Percentiles rank a stretch among this genome's conserved stretches.
Conservation (phyloP, 1,140 invertebrate genomes). For the Hermetia illucens region DNA sequence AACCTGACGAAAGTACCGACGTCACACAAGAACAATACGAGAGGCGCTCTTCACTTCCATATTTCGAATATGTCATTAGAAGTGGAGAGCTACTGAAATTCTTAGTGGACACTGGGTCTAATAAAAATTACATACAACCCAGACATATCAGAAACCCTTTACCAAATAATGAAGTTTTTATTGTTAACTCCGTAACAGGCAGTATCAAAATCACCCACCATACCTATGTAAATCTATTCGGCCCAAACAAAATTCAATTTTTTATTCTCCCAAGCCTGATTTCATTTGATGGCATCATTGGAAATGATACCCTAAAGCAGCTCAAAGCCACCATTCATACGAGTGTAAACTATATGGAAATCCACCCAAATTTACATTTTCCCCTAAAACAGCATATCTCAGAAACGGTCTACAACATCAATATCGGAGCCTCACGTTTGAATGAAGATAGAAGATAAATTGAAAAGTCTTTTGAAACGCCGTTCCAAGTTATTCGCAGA, state of each 20-base stretch:
- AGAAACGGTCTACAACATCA: neutral
- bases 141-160: neutral
- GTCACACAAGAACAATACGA: no score
- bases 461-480: neutral
- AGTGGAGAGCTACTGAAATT: no score
- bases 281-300: neutral
- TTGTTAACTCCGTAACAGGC: neutral
- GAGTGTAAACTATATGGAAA: neutral
- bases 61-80: no score
- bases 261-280: neutral
- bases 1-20: no score
- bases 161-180: neutral
- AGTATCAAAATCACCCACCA: neutral
- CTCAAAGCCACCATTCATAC: neutral
- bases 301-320: neutral
- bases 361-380: neutral
- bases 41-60: no score
- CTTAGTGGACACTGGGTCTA: no score
- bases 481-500: neutral
- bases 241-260: neutral
- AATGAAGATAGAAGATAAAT: neutral
- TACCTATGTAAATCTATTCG: neutral
- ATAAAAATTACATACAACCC: no score
- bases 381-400: neutral
- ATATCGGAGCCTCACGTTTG: neutral